Percentiles rank a stretch among this genome's conserved stretches.
Conservation (phyloP, 2,113 vertebrate species). For the Anolis carolinensis region DNA sequence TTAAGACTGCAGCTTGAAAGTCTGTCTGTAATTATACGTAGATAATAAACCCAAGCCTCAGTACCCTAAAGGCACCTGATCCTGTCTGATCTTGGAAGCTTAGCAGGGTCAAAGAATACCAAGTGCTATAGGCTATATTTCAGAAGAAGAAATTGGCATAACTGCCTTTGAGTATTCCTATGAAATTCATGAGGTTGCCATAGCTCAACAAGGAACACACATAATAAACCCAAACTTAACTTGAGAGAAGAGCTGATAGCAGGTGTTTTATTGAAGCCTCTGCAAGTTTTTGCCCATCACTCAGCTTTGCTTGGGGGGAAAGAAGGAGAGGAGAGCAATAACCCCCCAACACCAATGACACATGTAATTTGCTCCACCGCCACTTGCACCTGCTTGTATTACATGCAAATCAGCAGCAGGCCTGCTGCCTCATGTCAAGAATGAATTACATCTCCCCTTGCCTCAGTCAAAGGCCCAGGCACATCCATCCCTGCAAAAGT, state of each 20-base stretch:
- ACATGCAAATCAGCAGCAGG: conserved; percentile 35
- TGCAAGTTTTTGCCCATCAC: conserved; percentile 27
- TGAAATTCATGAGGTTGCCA: no score
- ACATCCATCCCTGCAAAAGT: background rate
- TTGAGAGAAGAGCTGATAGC: conserved; percentile 10
- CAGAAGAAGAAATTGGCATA: no score
- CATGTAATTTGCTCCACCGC: background rate
- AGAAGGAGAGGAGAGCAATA: background rate
- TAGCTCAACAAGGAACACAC: no score
- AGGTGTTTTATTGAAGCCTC: conserved; percentile 28
- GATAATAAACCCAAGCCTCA: background rate
- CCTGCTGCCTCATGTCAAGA: conserved; percentile 41
- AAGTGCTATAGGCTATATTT: no score
- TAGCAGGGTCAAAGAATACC: no score
- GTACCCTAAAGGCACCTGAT: no score
- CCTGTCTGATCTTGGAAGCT: no score
- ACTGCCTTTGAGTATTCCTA: no score
- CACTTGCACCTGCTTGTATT: conserved; percentile 44
- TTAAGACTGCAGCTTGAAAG: background rate
- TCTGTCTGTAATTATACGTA: background rate
- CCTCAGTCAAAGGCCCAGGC: background rate
- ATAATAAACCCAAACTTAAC: background rate
- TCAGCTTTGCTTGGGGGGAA: conserved; percentile 27
- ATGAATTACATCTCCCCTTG: conserved; percentile 16
- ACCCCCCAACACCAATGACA: background rate